phyloP scores from a whole-genome alignment of 2,888 invertebrate genomes.

The Lypha dubia region DNA sequence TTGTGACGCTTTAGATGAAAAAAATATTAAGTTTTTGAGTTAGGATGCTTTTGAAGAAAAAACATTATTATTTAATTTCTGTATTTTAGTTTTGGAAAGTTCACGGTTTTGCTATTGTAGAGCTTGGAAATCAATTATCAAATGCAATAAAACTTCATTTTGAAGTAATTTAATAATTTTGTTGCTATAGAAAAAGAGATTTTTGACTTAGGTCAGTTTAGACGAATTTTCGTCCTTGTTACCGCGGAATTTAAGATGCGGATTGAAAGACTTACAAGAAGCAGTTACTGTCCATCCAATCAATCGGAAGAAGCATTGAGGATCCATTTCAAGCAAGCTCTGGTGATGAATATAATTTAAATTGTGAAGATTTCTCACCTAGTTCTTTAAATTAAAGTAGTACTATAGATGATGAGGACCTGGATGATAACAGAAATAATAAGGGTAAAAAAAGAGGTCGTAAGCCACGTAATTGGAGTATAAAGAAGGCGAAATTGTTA shows the following conservation, averaged over 20 bases:
- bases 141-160: constrained; percentile 28
- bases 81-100: too few species aligned
- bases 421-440: constrained; percentile 34
- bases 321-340: too few species aligned
- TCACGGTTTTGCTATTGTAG: constrained; percentile 20
- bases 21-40: too few species aligned
- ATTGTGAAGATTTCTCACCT: too few species aligned
- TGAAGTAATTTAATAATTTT: constrained; percentile 34
- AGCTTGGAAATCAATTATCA: constrained; percentile 29
- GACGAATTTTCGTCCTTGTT: background rate
- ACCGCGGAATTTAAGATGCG: constrained; percentile 22
- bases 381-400: too few species aligned
- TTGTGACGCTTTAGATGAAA: too few species aligned
- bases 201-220: background rate
- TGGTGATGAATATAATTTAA: background rate
- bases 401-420: constrained; percentile 6
- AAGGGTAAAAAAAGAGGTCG: constrained; percentile 38
- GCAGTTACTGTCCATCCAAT: too few species aligned
- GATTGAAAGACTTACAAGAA: constrained; percentile 5
- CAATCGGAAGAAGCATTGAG: background rate
- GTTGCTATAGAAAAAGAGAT: too few species aligned
- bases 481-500: too few species aligned
- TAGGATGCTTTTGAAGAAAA: too few species aligned
- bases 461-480: too few species aligned
- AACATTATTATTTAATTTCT: too few species aligned